phyloP scores from a whole-genome alignment of 2,888 invertebrate genomes.

The Zaprionus lineosus region DNA sequence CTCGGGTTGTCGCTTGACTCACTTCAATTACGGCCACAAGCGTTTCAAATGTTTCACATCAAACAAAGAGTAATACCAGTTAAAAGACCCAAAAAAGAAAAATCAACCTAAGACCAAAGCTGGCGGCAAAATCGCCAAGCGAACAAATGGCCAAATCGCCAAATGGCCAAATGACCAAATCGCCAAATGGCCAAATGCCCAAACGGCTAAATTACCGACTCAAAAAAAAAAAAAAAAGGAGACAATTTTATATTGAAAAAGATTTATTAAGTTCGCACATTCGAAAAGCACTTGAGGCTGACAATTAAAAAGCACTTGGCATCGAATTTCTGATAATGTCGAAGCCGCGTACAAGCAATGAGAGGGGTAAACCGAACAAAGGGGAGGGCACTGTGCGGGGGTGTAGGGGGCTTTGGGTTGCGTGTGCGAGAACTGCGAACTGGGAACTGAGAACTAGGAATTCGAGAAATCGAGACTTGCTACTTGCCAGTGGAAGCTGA shows the following conservation, averaged over 20 bases:
- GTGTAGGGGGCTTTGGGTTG: neutral
- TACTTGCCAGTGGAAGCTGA: no score
- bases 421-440: neutral
- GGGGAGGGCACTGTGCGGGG: neutral
- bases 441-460: neutral
- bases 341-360: constrained; percentile 3
- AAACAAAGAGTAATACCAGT: constrained; percentile 14
- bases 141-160: no score
- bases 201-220: constrained; percentile 20
- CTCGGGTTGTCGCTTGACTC: constrained; percentile 48
- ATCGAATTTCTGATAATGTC: constrained; percentile 37
- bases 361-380: no score
- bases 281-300: constrained; percentile 70
- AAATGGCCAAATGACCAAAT: constrained; percentile 18
- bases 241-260: constrained; percentile 49
- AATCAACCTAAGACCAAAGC: constrained; percentile 1
- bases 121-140: constrained; percentile 7
- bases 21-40: constrained; percentile 57
- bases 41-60: constrained; percentile 31
- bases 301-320: constrained; percentile 74
- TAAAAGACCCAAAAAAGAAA: neutral
- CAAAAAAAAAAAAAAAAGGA: no score
- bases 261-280: constrained; percentile 78
- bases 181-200: no score
- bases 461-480: constrained; percentile 4